A percentile compares a stretch with the other conserved stretches of the same genome.
Evolutionary conservation across 1,140 invertebrate species (phyloP).

Genomic region (Lepidurus couesii): DNA sequence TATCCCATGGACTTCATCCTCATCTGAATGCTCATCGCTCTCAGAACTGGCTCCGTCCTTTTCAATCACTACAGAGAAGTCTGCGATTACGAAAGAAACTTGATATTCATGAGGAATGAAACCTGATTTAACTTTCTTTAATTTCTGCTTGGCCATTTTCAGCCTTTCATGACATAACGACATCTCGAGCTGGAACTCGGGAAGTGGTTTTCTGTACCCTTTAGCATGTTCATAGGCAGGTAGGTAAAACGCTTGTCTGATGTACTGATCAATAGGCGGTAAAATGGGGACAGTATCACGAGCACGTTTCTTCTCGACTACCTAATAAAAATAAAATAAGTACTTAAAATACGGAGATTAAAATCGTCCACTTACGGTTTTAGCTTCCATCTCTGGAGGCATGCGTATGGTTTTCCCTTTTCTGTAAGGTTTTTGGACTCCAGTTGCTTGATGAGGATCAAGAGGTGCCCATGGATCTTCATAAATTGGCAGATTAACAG

Average conservation of each 20-base stretch:
- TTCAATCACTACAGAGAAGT: not conserved
- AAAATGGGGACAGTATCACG: not conserved
- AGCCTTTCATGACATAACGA: not conserved
- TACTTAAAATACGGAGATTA: not conserved
- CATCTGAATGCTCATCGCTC: conserved; percentile 34
- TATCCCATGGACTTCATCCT: conserved; percentile 21
- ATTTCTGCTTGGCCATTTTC: not conserved
- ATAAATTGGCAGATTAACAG: not conserved
- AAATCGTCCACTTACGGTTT: conserved; percentile 25
- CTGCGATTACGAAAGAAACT: no score
- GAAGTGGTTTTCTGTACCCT: not conserved
- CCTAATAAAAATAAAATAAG: not conserved
- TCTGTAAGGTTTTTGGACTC: conserved; percentile 25
- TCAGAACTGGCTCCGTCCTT: not conserved
- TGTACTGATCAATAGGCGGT: not conserved
- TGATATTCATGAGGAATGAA: no score
- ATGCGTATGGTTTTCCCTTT: conserved; percentile 16
- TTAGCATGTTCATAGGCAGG: not conserved
- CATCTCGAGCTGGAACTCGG: not conserved
- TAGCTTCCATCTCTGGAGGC: conserved; percentile 1
- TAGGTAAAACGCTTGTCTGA: not conserved
- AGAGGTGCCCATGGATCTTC: conserved; percentile 26
- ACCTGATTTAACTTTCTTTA: not conserved
- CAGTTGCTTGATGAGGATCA: conserved; percentile 16
- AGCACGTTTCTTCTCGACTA: not conserved